Base-by-base conservation (phyloP, 1,140 invertebrate genomes). In the Meloidogyne chitwoodi region DNA sequence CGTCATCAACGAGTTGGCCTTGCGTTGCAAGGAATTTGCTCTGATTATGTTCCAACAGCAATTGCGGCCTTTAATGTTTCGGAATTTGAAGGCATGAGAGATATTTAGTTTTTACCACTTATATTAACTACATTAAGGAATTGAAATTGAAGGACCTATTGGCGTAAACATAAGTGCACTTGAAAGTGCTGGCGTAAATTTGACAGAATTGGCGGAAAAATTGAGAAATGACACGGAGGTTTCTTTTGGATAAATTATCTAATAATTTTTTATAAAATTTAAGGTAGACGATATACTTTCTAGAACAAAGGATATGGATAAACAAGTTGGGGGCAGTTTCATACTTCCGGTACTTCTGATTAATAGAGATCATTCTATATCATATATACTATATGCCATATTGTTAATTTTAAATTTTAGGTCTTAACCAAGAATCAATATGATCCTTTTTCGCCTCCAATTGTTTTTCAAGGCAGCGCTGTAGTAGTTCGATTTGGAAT, bases 111-210 rank as follows among this genome's bases (percentile, higher is more conserved):
- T 67, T 68, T 6, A 4, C 8, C 19, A 19, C 16, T 1, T 71
- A 4, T 6, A 22, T n/a, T 29, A 19, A n/a, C n/a, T n/a, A n/a
- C n/a, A 74, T 12, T 19, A 22, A 83, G 83, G 84, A 5, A 75
- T 86, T 8, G 84, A 87, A 65, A 87, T 84, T 34, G 84, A 87
- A 38, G 85, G 85, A 8, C 84, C 85, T 14, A 86, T 86, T 71
- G 85, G 85, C 5, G 86, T 86, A 0, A 86, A 87, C 62, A 86
- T 86, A 19, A 85, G 68, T 19, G 85, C 85, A 0, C 70, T 86
- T 19, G 84, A 85, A 56, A 56, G 64, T 41, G 83, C 84, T 16
- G 85, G 85, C n/a, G 85, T 86, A 1, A 86, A 86, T 76, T 76
- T 86, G 71, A 87, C 84, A 6, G 84, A 85, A 74, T 72, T 86